A percentile compares a stretch with the other conserved stretches of the same genome.
Conservation (phyloP, 2,797 vertebrate species). For the Liasis olivaceus region DNA sequence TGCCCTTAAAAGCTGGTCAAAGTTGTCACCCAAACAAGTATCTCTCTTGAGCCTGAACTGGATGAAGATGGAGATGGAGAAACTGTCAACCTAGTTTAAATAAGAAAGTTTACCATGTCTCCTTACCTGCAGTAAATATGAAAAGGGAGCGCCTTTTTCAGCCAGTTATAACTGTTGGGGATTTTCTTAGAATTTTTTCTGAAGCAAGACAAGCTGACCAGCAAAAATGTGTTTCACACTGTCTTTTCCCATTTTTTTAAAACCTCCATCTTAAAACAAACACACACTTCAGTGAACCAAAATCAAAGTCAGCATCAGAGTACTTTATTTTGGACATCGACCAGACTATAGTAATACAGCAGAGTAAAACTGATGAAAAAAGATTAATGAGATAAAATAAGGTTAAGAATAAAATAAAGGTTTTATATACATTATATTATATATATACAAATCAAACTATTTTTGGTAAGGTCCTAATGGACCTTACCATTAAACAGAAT, state of each 20-base stretch:
- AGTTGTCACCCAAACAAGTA: constrained; percentile 16
- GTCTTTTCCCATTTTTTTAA: constrained; percentile 33
- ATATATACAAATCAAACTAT: too few species aligned
- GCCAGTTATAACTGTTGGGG: constrained; percentile 31
- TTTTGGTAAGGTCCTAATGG: not conserved
- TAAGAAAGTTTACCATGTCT: constrained; percentile 32
- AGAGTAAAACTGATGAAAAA: too few species aligned
- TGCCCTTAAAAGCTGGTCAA: not conserved
- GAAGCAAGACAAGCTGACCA: constrained; percentile 8
- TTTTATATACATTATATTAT: too few species aligned
- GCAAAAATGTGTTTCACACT: constrained; percentile 43
- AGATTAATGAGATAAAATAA: too few species aligned
- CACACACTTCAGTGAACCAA: constrained; percentile 35
- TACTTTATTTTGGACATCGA: not conserved
- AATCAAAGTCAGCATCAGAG: not conserved
- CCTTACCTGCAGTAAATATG: constrained; percentile 40
- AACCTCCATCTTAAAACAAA: constrained; percentile 34
- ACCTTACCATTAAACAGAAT: not conserved
- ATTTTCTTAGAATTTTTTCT: constrained; percentile 7
- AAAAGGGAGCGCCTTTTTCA: constrained; percentile 57
- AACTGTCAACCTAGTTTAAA: constrained; percentile 27
- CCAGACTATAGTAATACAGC: too few species aligned
- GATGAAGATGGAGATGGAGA: constrained; percentile 16
- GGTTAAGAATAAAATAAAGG: too few species aligned
- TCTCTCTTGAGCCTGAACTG: constrained; percentile 29